Conservation (phyloP, 2,888 invertebrate species). For the Synergus laeviventris region DNA sequence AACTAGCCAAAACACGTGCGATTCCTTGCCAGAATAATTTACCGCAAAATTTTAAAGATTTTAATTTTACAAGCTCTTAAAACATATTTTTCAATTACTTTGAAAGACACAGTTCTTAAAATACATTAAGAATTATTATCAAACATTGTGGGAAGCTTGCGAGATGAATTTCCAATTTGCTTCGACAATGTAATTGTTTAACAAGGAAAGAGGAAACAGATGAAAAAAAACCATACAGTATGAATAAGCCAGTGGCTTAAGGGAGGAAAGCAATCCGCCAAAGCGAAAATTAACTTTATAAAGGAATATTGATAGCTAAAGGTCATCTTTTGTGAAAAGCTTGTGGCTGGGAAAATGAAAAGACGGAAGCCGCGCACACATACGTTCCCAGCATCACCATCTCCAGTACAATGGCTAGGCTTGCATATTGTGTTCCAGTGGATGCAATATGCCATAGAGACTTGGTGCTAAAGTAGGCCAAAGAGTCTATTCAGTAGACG, state of each 20-base stretch:
- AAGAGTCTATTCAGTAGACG: conserved; percentile 50
- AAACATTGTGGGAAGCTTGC: no score
- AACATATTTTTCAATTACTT: not conserved
- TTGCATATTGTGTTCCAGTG: conserved; percentile 61
- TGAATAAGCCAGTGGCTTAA: conserved; percentile 15
- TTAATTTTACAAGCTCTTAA: no score
- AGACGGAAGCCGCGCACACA: conserved; percentile 42
- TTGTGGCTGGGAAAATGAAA: not conserved
- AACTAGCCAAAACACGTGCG: not conserved
- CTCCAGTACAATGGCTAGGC: conserved; percentile 60
- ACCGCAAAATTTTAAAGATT: no score
- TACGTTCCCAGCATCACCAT: conserved; percentile 52
- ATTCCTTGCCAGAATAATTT: not conserved
- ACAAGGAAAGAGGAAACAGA: conserved; percentile 3
- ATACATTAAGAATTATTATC: not conserved
- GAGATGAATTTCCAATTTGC: not conserved
- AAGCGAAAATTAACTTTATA: conserved; percentile 33
- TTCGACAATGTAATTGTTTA: conserved; percentile 13
- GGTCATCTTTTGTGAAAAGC: conserved; percentile 58
- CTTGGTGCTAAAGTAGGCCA: conserved; percentile 55
- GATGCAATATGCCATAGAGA: conserved; percentile 59
- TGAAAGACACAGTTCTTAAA: not conserved
- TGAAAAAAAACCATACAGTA: conserved; percentile 11
- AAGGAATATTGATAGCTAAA: conserved; percentile 58
- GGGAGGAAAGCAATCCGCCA: conserved; percentile 17